A percentile compares a stretch with the other conserved stretches of the same genome.
These are phyloP conservation scores for Suricata suricatta DNA, from an alignment of 2,113 vertebrate genomes.

Conservation along the genomic window DNA sequence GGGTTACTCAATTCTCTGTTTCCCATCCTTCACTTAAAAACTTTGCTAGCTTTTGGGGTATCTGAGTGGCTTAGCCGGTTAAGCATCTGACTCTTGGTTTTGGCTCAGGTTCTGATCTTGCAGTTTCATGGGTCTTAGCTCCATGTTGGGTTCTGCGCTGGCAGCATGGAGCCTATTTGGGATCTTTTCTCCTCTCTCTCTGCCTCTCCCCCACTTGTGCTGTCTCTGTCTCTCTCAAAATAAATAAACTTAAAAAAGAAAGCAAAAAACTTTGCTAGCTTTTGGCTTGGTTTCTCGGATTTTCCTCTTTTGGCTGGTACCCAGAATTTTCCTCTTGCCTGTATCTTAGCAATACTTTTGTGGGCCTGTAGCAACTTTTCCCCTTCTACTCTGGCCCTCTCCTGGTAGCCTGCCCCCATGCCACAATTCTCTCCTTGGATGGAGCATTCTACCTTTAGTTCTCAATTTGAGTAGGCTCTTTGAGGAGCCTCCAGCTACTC, in stretches of 20 bases:
- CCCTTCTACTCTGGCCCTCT: not conserved
- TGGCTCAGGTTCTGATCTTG: too few relatives aligned
- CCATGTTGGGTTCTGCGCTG: too few relatives aligned
- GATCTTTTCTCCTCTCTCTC: too few relatives aligned
- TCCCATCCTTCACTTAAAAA: not conserved
- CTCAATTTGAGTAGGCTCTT: not conserved
- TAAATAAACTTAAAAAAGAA: too few relatives aligned
- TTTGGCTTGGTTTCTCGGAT: not conserved
- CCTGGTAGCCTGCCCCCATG: not conserved
- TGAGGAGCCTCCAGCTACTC: not conserved
- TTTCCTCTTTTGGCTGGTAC: not conserved
- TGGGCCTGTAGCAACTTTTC: not conserved
- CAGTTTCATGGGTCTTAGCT: too few relatives aligned
- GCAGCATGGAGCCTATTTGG: too few relatives aligned
- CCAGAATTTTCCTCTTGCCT: not conserved
- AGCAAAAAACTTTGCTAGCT: not conserved
- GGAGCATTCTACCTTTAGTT: not conserved
- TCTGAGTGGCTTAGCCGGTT: too few relatives aligned
- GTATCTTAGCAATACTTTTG: not conserved
- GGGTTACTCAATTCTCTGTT: not conserved
- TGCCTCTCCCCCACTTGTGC: too few relatives aligned
- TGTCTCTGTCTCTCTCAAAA: too few relatives aligned
- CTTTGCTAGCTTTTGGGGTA: not conserved
- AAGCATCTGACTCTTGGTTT: too few relatives aligned
- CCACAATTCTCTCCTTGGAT: not conserved